These are phyloP conservation scores for Tiaroga cobitis DNA, from an alignment of 2,797 vertebrate genomes.

Conservation along the genomic window DNA sequence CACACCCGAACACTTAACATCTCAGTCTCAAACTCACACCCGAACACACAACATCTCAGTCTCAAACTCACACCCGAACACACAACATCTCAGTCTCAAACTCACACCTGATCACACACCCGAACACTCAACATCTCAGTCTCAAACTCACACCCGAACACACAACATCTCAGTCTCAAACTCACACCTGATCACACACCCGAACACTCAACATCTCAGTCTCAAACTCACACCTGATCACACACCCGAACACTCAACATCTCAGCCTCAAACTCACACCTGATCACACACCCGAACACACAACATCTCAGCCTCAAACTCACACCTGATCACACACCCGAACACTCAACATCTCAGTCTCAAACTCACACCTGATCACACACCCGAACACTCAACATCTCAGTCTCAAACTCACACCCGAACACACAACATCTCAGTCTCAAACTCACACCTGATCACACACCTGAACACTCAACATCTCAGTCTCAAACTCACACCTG, in stretches of 20 bases:
- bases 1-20: not conserved
- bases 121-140: not conserved
- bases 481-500: conserved; percentile 69
- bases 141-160: conserved; percentile 69
- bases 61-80: not conserved
- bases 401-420: conserved; percentile 69
- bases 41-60: conserved; percentile 51
- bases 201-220: not conserved
- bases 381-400: not conserved
- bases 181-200: no score
- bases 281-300: not conserved
- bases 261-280: no score
- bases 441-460: no score
- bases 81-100: not conserved
- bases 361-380: no score
- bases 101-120: no score
- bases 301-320: no score
- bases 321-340: conserved; percentile 72
- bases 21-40: conserved; percentile 64
- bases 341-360: not conserved
- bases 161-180: not conserved
- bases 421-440: not conserved
- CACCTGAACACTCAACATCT: not conserved
- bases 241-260: not conserved
- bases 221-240: conserved; percentile 70